phyloP scores from a whole-genome alignment of 2,113 vertebrate species.

The Pachycephala philippinensis region DNA sequence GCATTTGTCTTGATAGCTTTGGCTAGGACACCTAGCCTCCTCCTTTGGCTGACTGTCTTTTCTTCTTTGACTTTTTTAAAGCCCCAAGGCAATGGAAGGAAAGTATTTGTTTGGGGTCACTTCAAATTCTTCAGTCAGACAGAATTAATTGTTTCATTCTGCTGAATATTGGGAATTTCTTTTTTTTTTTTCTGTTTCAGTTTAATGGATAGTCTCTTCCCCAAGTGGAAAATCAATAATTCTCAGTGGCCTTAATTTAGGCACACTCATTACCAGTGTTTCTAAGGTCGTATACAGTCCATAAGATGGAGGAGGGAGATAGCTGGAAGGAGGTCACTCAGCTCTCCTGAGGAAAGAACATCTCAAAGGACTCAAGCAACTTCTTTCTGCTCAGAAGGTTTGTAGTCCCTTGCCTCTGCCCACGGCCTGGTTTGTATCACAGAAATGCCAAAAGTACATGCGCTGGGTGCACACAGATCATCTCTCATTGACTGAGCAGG shows the following conservation, averaged over 20 bases:
- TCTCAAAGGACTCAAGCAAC: not conserved
- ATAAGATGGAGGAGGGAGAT: not conserved
- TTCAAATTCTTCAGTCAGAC: not conserved
- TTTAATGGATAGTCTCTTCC: not conserved
- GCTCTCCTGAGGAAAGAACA: not conserved
- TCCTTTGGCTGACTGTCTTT: not conserved
- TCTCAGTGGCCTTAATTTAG: not conserved
- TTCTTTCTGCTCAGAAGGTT: not conserved
- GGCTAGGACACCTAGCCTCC: not conserved
- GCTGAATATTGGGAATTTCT: not conserved
- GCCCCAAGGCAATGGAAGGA: not conserved
- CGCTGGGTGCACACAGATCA: not conserved
- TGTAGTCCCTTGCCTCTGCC: not conserved
- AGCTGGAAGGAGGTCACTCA: not conserved
- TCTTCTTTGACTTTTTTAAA: not conserved
- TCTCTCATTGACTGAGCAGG: not conserved
- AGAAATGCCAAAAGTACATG: not conserved
- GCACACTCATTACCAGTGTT: not conserved
- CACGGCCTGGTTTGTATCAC: not conserved
- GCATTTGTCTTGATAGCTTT: not conserved
- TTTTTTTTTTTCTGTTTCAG: not conserved
- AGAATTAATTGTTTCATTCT: slow-evolving; percentile 3
- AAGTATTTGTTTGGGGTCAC: not conserved
- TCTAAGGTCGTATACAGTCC: not conserved
- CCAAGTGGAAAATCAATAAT: not conserved